Conservation (phyloP, 2,113 vertebrate genomes). For the Phrynosoma blainvillii region DNA sequence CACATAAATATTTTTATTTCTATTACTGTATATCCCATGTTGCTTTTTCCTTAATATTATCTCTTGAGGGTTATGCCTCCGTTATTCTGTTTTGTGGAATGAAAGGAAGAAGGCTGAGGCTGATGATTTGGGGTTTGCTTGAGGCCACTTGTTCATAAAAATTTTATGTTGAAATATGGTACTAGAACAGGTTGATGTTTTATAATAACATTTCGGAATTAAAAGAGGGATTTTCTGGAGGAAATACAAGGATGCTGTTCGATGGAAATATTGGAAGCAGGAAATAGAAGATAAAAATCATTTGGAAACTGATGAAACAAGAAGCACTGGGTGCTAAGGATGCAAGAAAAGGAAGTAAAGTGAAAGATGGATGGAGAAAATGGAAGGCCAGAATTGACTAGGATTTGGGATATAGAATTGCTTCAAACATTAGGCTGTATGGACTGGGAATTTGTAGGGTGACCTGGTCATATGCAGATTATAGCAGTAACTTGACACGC, state of each 20-base stretch:
- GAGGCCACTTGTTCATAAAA: not conserved
- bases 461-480: not conserved
- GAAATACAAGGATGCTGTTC: not conserved
- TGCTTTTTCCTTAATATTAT: not conserved
- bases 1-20: too few species aligned
- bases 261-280: not conserved
- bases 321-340: not conserved
- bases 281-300: not conserved
- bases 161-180: not conserved
- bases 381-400: not conserved
- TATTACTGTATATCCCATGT: too few species aligned
- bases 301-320: not conserved
- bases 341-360: not conserved
- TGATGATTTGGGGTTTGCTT: not conserved
- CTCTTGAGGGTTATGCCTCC: not conserved
- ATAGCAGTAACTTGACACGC: not conserved
- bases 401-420: not conserved
- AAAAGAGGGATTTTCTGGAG: not conserved
- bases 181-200: not conserved
- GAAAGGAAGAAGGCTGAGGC: not conserved
- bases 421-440: not conserved
- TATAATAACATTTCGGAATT: not conserved
- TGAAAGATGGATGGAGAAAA: not conserved
- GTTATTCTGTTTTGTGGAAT: not conserved
- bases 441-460: not conserved